Evolutionary conservation across 2,888 invertebrate species (phyloP).

Genomic region (Clepsis dumicolana): DNA sequence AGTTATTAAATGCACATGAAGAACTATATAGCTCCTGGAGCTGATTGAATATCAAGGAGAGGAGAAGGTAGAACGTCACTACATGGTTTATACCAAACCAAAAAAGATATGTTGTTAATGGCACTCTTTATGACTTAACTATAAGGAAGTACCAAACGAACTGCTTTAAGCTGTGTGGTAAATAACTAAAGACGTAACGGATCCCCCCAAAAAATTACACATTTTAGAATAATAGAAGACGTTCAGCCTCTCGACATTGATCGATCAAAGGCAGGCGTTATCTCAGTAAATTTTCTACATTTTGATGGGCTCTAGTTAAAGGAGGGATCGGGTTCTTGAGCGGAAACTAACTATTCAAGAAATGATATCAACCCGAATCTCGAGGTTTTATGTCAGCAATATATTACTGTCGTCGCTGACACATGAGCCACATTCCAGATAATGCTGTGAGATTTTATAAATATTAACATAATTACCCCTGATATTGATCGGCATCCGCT

Average conservation of each 20-base stretch:
- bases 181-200: neutral
- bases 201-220: constrained; percentile 14
- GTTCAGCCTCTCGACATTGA: constrained; percentile 68
- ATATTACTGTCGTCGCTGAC: constrained; percentile 78
- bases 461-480: constrained; percentile 79
- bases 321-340: constrained; percentile 63
- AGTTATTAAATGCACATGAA: neutral
- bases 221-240: constrained; percentile 48
- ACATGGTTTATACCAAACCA: no score
- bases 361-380: constrained; percentile 80
- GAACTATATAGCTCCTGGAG: neutral
- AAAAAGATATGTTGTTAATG: no score
- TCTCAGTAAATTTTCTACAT: constrained; percentile 77
- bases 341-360: constrained; percentile 80
- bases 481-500: constrained; percentile 78
- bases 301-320: constrained; percentile 67
- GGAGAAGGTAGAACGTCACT: no score
- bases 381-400: constrained; percentile 81
- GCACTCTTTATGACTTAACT: neutral
- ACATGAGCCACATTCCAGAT: constrained; percentile 71
- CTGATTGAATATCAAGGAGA: neutral
- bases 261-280: constrained; percentile 70
- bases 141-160: neutral
- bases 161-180: neutral
- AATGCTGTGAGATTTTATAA: constrained; percentile 76